Percentiles rank a stretch among this genome's conserved stretches.
Evolutionary conservation across 2,113 vertebrate genomes (phyloP).

Genomic region (Hylia prasina): DNA sequence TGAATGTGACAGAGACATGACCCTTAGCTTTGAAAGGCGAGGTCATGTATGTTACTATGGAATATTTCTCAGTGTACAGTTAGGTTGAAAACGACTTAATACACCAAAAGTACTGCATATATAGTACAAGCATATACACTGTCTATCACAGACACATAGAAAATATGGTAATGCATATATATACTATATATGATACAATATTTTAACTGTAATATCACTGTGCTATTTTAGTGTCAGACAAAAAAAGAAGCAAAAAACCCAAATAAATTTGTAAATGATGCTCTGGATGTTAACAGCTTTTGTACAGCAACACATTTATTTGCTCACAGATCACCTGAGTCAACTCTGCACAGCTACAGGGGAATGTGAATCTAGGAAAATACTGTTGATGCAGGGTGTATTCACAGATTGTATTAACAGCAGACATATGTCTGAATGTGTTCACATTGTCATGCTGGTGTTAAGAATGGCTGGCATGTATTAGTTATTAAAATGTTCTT

Average conservation of each 20-base stretch:
- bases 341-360: background rate
- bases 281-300: background rate
- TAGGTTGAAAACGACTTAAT: background rate
- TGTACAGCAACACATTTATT: background rate
- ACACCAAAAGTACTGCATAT: background rate
- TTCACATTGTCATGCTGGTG: background rate
- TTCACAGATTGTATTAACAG: background rate
- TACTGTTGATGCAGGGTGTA: background rate
- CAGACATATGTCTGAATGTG: background rate
- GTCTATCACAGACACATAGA: background rate
- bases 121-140: background rate
- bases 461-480: background rate
- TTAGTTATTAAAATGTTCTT: background rate
- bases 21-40: background rate
- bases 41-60: background rate
- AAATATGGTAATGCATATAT: background rate
- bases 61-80: background rate
- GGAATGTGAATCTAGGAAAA: background rate
- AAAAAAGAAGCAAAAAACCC: background rate
- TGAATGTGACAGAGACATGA: background rate
- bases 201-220: background rate
- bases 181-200: background rate
- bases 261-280: background rate
- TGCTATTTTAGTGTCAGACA: background rate
- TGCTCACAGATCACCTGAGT: background rate